Evolutionary conservation across 2,888 invertebrate species (phyloP).

Genomic region (Polyommatus icarus): DNA sequence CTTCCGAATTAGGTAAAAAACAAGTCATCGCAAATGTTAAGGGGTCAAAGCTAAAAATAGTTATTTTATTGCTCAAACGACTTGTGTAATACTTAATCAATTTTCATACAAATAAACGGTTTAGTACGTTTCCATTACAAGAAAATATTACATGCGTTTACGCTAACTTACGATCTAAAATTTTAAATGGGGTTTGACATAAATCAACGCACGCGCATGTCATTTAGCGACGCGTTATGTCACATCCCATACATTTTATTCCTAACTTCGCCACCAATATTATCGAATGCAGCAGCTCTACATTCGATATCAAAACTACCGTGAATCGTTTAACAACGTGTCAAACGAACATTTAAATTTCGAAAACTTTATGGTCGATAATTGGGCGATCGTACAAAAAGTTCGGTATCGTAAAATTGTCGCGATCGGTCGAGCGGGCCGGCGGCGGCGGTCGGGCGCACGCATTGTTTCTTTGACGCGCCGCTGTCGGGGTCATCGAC

Average conservation of each 20-base stretch:
- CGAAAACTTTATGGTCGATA: slow-evolving; percentile 39
- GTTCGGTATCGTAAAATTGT: slow-evolving; percentile 45
- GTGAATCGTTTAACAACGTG: slow-evolving; percentile 23
- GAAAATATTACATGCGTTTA: no score
- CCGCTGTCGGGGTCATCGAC: slow-evolving; percentile 73
- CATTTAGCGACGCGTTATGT: background rate
- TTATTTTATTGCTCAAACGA: slow-evolving; percentile 9
- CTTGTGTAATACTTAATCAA: slow-evolving; percentile 24
- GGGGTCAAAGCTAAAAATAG: slow-evolving; percentile 4
- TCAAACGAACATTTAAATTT: slow-evolving; percentile 34
- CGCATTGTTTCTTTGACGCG: slow-evolving; percentile 76
- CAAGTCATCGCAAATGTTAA: background rate
- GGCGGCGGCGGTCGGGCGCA: slow-evolving; percentile 46
- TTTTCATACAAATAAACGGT: background rate
- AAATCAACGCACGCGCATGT: no score
- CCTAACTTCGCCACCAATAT: background rate
- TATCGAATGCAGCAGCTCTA: background rate
- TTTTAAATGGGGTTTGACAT: no score
- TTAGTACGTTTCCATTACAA: no score
- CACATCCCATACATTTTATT: background rate
- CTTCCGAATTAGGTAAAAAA: background rate
- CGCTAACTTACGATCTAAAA: no score
- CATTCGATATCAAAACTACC: background rate
- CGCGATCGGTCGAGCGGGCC: slow-evolving; percentile 37
- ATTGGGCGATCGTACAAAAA: slow-evolving; percentile 38